Evolutionary conservation across 2,113 vertebrate genomes (phyloP), one percentile per base, ranked within the genome.

Genomic region (Myxocyprinus asiaticus): DNA sequence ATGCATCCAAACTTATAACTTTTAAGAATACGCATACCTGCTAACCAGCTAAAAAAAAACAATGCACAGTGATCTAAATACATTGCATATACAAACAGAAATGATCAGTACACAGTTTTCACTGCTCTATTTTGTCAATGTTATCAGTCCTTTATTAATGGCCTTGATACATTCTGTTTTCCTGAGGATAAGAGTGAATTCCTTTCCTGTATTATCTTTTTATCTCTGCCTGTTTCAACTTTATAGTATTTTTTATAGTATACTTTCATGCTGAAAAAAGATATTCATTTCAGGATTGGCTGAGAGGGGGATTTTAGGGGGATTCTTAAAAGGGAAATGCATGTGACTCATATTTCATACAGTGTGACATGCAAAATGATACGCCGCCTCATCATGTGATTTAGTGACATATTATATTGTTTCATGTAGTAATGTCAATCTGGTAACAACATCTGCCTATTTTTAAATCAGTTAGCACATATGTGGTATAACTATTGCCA

Each of bases 301-400:
- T 7, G 43, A 9, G 45, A 67, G 43, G 14, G n/a, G 2, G 6
- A 48, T 47, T 67, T 15, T 9, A 7, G 9, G 9, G n/a, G 45
- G 47, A 12, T 50, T 70, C 17, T 69, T 33, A 9, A 51, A 0
- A 5, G 48, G 17, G 9, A 4, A 14, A 14, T 53, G 22, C 22
- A 33, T 12, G 50, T 56, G 51, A 8, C 12, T 56, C 22, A 56
- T 56, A 43, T 8, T 9, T 70, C 68, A 56, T 56, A 71, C 7
- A 15, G 68, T 12, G 68, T 43, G 68, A 70, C 33, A 44, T 70
- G 33, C 14, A 71, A 58, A 56, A 71, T 58, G 12, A 58, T 58
- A 58, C 9, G 68, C 12, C 6, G 9, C 12, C 11, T 12, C n/a
- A 58, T 15, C 51, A 44, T 44, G 12, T 55, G 14, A 71, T 56